Percentiles rank a stretch among this genome's conserved stretches.
Conservation (phyloP, 2,888 invertebrate species). For the Microctonus hyperodae region DNA sequence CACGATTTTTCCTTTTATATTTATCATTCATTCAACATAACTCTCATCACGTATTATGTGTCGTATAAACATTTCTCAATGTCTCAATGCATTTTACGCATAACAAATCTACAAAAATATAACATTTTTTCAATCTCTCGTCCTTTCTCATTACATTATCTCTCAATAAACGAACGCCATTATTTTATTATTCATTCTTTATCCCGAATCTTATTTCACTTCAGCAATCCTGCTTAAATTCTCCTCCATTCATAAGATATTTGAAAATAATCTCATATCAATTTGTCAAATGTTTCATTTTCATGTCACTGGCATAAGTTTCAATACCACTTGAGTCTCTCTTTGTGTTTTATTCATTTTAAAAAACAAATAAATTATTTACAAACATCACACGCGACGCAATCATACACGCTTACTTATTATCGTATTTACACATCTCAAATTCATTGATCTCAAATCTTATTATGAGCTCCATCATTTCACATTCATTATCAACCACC, state of each 20-base stretch:
- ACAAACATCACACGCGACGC: background rate
- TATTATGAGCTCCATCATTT: background rate
- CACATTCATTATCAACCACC: background rate
- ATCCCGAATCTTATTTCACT: constrained; percentile 17
- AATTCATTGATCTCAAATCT: background rate
- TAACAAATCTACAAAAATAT: constrained; percentile 64
- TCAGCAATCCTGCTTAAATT: background rate
- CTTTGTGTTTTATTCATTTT: background rate
- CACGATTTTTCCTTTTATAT: constrained; percentile 30
- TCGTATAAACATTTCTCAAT: constrained; percentile 58
- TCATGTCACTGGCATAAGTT: background rate
- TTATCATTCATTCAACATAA: constrained; percentile 17
- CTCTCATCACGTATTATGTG: constrained; percentile 43
- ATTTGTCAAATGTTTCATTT: background rate
- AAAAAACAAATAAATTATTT: constrained; percentile 1
- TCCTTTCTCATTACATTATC: constrained; percentile 52
- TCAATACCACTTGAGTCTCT: background rate
- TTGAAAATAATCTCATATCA: background rate
- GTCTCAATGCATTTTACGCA: constrained; percentile 61
- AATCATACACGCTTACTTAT: background rate
- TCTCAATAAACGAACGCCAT: constrained; percentile 53
- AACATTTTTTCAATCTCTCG: constrained; percentile 51
- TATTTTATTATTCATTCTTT: constrained; percentile 30
- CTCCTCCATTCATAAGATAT: background rate
- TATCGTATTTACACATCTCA: constrained; percentile 2